Conservation (phyloP, 2,888 invertebrate genomes). For the Hirtodrosophila duncani region DNA sequence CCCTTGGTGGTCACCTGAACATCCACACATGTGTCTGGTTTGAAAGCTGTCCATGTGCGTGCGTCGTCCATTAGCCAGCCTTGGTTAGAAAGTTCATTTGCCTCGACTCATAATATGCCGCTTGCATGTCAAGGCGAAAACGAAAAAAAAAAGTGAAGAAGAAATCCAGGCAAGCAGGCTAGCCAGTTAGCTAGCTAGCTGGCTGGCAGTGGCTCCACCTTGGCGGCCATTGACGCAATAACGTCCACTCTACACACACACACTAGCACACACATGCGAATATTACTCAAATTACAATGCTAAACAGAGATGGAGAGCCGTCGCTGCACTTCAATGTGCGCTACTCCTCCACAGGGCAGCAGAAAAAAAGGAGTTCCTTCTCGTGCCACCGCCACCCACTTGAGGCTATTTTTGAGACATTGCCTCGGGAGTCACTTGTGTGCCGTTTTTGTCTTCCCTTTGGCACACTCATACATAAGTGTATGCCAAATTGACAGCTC, state of each 20-base stretch:
- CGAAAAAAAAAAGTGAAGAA: background rate
- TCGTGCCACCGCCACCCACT: conserved; percentile 49
- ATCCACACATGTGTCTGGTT: background rate
- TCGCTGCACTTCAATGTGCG: too few species aligned
- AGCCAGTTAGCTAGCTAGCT: too few species aligned
- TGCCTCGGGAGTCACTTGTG: conserved; percentile 17
- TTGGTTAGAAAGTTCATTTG: conserved; percentile 73
- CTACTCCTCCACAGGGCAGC: too few species aligned
- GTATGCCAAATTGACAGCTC: conserved; percentile 37
- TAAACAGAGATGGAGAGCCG: too few species aligned
- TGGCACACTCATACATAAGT: too few species aligned
- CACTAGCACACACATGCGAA: too few species aligned
- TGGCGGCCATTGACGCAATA: too few species aligned
- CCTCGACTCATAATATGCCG: conserved; percentile 68
- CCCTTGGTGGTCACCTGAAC: conserved; percentile 45
- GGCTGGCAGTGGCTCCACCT: too few species aligned
- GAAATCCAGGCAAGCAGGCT: too few species aligned
- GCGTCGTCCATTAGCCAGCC: conserved; percentile 60
- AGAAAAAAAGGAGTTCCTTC: conserved; percentile 49
- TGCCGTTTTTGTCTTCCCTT: conserved; percentile 1
- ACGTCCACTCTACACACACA: too few species aligned
- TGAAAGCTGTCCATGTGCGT: conserved; percentile 17
- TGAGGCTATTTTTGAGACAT: conserved; percentile 55
- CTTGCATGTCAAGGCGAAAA: conserved; percentile 54
- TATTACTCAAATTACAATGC: too few species aligned